Base-by-base conservation (phyloP, 2,113 vertebrate species). In the Onychorhynchus coronatus region DNA sequence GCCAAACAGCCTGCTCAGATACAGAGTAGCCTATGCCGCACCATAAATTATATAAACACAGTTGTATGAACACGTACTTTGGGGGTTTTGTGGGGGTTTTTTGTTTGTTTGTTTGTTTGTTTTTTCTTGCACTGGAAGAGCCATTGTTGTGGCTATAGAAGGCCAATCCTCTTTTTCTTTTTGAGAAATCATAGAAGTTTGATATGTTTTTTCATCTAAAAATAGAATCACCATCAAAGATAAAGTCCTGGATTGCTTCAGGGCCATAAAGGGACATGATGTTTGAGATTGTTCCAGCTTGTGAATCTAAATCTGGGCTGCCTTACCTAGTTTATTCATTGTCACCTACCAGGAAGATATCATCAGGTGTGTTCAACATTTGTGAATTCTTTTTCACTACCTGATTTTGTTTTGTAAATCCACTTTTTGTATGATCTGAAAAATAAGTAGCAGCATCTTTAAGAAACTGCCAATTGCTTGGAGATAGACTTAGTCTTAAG, bases 1-100 rank as follows among this genome's bases (percentile, higher is more conserved):
- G 76, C 14, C 53, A 88, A 56, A 39, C 19, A 14, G 49, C 16
- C 5, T 42, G 23, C 70, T 73, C 31, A 68, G 41, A 44, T 90
- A 44, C 4, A 31, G 58, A 66, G 18, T 41, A 56, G 22, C 21
- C 21, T 42, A 2, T 39, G 8, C 15, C 68, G 27, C 53, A 61
- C 12, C n/a, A 42, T 8, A 6, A 73, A 35, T 61, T 50, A 31
- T 44, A 21, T 27, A 47, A 84, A 65, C 7, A 44, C 0, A 28
- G 63, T 55, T 58, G 12, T 53, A 41, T 52, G 11, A 76, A 76
- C 8, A 19, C 15, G 7, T 56, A 58, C 6, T 28, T 56, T 5
- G 8, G 2, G 1, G 8, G 2, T 1, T 25, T 56, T 7, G 8
- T 1, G 1, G 4, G 8, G 2, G 1, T 14, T 19, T 56, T 70